Evolutionary conservation across 2,113 vertebrate genomes (phyloP).

Genomic region (Cheirogaleus medius): DNA sequence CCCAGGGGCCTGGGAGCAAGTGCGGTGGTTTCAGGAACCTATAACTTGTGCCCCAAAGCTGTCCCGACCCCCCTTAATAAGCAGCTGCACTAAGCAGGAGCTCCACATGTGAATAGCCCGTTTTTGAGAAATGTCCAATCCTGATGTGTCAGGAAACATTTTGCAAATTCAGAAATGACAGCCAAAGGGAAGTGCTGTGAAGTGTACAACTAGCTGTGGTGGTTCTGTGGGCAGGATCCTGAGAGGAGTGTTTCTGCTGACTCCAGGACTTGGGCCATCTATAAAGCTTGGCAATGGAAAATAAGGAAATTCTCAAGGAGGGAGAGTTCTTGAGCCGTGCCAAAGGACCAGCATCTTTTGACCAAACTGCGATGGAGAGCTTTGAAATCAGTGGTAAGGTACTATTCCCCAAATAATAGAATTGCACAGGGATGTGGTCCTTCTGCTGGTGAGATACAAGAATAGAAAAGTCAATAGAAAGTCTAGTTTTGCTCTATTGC

Average conservation of each 20-base stretch:
- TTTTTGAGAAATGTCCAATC: not conserved
- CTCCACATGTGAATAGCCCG: not conserved
- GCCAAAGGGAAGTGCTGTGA: conserved; percentile 71
- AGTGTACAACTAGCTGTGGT: conserved; percentile 17
- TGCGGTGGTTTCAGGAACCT: not conserved
- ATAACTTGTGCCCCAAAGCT: not conserved
- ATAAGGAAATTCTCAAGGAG: conserved; percentile 26
- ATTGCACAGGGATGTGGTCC: not conserved
- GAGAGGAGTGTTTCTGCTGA: conserved; percentile 68
- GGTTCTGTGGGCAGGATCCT: conserved; percentile 45
- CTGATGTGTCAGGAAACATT: conserved; percentile 44
- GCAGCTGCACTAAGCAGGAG: not conserved
- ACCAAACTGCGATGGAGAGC: conserved; percentile 68
- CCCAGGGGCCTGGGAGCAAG: not conserved
- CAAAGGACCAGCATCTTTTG: conserved; percentile 19
- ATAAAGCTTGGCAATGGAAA: conserved; percentile 73
- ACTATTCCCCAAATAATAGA: not conserved
- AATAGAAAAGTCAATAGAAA: conserved; percentile 8
- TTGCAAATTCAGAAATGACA: conserved; percentile 76
- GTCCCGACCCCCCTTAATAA: not conserved
- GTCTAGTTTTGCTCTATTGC: not conserved
- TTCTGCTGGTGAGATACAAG: not conserved
- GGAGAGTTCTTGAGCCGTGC: conserved; percentile 44
- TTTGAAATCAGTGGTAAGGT: conserved; percentile 86
- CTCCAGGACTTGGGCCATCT: conserved; percentile 59